Percentiles rank a stretch among this genome's conserved stretches.
Conservation (phyloP, 1,140 invertebrate species). For the Zeugodacus cucurbitae region DNA sequence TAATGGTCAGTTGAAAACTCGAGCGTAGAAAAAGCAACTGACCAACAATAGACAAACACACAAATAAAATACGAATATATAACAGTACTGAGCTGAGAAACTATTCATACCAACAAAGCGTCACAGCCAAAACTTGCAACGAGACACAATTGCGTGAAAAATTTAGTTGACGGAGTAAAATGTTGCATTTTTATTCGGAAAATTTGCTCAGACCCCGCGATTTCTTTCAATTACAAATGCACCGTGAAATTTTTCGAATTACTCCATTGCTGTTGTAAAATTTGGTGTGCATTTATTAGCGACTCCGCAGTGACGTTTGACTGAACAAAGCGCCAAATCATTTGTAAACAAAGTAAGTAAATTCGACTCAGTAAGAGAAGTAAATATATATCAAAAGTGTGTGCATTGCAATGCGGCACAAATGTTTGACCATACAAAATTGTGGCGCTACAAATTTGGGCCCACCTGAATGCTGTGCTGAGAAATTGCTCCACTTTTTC, state of each 20-base stretch:
- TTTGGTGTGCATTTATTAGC: background rate
- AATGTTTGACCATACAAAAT: background rate
- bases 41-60: background rate
- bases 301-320: background rate
- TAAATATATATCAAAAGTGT: too few species aligned
- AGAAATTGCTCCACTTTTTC: background rate
- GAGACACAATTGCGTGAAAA: constrained; percentile 9
- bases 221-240: background rate
- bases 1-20: background rate
- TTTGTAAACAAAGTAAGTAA: background rate
- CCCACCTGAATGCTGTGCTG: background rate
- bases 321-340: too few species aligned
- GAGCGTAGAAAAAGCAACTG: background rate
- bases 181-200: background rate
- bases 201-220: background rate
- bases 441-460: background rate
- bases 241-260: background rate
- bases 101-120: background rate
- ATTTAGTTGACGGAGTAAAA: background rate
- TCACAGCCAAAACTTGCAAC: background rate
- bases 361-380: background rate
- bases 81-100: background rate
- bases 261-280: background rate
- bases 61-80: background rate
- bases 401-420: background rate